A percentile compares a stretch with the other conserved stretches of the same genome.
Evolutionary conservation across 2,113 vertebrate genomes (phyloP).

Genomic region (Chamaetylas fuelleborni): DNA sequence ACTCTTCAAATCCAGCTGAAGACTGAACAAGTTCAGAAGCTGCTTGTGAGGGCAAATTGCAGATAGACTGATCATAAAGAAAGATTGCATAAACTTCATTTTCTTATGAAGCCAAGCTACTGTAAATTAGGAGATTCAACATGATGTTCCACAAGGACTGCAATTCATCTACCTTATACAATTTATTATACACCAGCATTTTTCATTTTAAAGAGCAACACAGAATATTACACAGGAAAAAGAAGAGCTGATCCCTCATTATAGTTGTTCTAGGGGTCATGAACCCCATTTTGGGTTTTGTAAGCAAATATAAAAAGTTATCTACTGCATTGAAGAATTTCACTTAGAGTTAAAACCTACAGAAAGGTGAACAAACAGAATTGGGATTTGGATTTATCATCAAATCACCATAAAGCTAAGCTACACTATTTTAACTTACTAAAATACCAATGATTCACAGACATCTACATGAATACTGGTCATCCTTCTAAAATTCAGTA

Average conservation of each 20-base stretch:
- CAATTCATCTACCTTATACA: not conserved
- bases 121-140: not conserved
- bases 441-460: not conserved
- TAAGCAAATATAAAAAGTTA: not conserved
- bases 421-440: not conserved
- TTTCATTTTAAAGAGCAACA: not conserved
- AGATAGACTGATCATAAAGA: not conserved
- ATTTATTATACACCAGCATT: not conserved
- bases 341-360: not conserved
- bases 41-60: not conserved
- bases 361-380: not conserved
- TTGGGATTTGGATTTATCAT: not conserved
- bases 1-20: not conserved
- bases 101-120: not conserved
- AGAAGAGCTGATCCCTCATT: not conserved
- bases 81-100: not conserved
- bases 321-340: not conserved
- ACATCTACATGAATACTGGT: not conserved
- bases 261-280: not conserved
- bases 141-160: not conserved
- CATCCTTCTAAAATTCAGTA: not conserved
- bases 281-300: not conserved
- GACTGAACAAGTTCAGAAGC: not conserved
- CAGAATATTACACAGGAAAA: not conserved
- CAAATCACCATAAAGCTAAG: not conserved